phyloP scores from a whole-genome alignment of 2,797 vertebrate species.

The Chlorospingus flavigularis region DNA sequence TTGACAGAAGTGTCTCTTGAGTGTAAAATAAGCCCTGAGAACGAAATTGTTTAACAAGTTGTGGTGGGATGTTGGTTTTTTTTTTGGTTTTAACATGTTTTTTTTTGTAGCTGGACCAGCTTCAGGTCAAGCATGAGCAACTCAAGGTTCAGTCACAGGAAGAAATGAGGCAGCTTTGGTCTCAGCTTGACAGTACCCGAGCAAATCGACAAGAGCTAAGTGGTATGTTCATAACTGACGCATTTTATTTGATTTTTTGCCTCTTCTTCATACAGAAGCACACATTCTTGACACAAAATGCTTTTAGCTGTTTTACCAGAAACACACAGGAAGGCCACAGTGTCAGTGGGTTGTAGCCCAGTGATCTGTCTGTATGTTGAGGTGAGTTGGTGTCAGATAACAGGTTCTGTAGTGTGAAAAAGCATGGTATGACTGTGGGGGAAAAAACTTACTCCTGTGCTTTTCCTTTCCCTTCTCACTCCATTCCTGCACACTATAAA shows the following conservation, averaged over 20 bases:
- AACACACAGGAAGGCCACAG: not conserved
- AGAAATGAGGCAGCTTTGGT: slow-evolving; percentile 84
- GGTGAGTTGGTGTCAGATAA: not conserved
- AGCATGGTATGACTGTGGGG: not conserved
- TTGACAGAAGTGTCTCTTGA: not conserved
- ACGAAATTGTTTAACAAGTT: not conserved
- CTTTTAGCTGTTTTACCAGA: not conserved
- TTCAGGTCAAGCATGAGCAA: slow-evolving; percentile 73
- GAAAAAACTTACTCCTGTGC: not conserved
- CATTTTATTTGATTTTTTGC: rapidly evolving
- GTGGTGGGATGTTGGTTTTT: rapidly evolving
- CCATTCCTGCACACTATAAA: not conserved
- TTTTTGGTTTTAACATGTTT: not conserved
- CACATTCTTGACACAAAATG: not conserved
- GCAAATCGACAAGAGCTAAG: slow-evolving; percentile 82
- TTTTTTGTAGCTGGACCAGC: slow-evolving; percentile 75
- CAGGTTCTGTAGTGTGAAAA: not conserved
- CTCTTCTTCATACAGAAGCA: not conserved
- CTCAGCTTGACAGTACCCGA: slow-evolving; percentile 82
- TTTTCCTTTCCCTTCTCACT: not conserved
- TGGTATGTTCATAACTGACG: slow-evolving; percentile 71
- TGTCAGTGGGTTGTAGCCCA: not conserved
- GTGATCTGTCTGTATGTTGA: not conserved
- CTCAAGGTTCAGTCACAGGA: slow-evolving; percentile 81
- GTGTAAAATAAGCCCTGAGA: not conserved